Evolutionary conservation across 2,888 invertebrate genomes (phyloP), one percentile per base, ranked within the genome.

Genomic region (Nemotelus nigrinus): DNA sequence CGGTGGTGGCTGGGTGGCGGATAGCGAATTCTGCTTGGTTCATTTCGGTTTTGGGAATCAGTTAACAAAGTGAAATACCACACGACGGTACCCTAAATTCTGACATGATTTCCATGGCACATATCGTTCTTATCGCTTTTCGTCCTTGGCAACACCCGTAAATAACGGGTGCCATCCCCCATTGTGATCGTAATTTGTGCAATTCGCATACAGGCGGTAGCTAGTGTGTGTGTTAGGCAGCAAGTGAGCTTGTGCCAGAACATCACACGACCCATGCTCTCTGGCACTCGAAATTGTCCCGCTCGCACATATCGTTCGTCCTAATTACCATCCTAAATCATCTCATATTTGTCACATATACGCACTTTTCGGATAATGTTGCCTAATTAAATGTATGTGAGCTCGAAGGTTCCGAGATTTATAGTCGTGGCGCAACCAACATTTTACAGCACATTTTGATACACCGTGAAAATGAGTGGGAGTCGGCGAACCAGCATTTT

Each of bases 271-370:
- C 25, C 25, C 25, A 25, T 25, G 25, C 25, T 25, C 25, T 25
- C 25, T 25, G 25, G 25, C 25, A 25, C 25, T 25, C 25, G 25
- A 25, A 25, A 25, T 25, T 50, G 47, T 39, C 63, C 47, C 39
- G 43, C 41, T 63, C 63, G 57, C 45, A 65, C 76, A 64, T 65
- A 80, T 80, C 79, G 78, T 63, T 77, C 77, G 77, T 76, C 79
- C 81, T 81, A 81, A 81, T 81, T 81, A 81, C 79, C 80, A 79
- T 80, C 80, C 80, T 80, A 81, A 81, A 80, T 81, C 80, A 81
- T 79, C 79, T 81, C 60, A 10, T 80, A 81, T 80, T 81, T 81
- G 81, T 81, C 79, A 70, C 70, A 77, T 70, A 77, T 70, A 77
- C 77, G 77, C 77, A 77, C 71, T 77, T 76, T 77, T 77, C 77